Conservation (phyloP, 2,888 invertebrate genomes). For the Morpho achilles region DNA sequence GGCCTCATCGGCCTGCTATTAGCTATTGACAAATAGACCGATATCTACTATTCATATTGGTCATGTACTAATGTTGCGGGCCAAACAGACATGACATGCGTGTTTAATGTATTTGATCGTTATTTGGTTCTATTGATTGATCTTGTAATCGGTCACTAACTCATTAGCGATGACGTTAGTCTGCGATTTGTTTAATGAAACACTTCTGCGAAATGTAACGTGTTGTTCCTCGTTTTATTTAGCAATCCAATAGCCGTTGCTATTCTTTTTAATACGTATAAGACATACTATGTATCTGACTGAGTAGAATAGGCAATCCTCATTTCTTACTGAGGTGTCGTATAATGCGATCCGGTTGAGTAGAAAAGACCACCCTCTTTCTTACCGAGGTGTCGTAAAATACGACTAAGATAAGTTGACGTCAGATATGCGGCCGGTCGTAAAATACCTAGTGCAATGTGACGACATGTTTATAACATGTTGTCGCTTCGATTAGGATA, state of each 20-base stretch:
- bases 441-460: no score
- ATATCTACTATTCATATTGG: conserved; percentile 31
- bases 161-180: conserved; percentile 19
- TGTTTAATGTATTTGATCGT: conserved; percentile 43
- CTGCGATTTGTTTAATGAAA: conserved; percentile 15
- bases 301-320: no score
- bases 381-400: no score
- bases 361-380: no score
- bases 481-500: no score
- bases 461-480: no score
- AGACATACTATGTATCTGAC: no score
- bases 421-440: no score
- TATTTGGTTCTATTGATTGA: conserved; percentile 45
- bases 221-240: neutral
- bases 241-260: neutral
- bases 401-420: no score
- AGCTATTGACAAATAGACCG: conserved; percentile 65
- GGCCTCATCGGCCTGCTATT: conserved; percentile 56
- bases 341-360: no score
- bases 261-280: no score
- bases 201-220: conserved; percentile 1
- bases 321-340: no score
- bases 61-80: conserved; percentile 26
- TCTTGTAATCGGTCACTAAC: conserved; percentile 28
- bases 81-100: conserved; percentile 42